phyloP scores from a whole-genome alignment of 2,797 vertebrate species.

The Scyliorhinus canicula region DNA sequence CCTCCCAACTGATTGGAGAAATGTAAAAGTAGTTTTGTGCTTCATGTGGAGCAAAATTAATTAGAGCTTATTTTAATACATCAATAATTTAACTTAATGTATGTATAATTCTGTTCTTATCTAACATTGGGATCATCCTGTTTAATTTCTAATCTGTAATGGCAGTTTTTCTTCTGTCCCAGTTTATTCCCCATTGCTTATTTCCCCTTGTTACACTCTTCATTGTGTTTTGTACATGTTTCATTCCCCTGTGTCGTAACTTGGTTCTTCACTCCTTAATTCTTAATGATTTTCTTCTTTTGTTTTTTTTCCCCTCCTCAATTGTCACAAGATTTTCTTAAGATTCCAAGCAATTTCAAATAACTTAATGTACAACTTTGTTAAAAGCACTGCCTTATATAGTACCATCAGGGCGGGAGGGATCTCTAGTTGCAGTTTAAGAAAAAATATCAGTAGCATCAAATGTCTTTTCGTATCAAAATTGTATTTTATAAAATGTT shows the following conservation, averaged over 20 bases:
- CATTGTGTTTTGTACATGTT: neutral
- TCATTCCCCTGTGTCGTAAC: neutral
- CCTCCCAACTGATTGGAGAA: neutral
- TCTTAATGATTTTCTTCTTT: neutral
- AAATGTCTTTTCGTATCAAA: neutral
- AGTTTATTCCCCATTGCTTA: neutral
- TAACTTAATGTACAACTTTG: neutral
- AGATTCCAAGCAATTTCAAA: neutral
- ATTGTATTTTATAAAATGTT: neutral
- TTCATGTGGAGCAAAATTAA: neutral
- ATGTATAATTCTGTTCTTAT: neutral
- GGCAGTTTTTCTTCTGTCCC: neutral
- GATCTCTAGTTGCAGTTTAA: neutral
- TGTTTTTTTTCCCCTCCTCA: neutral
- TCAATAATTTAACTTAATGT: neutral
- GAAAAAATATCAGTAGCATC: neutral
- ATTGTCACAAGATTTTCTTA: neutral
- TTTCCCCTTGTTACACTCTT: neutral
- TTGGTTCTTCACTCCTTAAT: neutral
- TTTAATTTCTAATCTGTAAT: neutral
- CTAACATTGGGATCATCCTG: neutral
- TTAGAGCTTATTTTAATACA: neutral
- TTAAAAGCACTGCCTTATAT: too few species aligned
- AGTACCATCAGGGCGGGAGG: neutral
- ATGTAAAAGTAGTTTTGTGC: neutral